Base-by-base conservation (phyloP, 2,113 vertebrate genomes). In the Thermophis baileyi region DNA sequence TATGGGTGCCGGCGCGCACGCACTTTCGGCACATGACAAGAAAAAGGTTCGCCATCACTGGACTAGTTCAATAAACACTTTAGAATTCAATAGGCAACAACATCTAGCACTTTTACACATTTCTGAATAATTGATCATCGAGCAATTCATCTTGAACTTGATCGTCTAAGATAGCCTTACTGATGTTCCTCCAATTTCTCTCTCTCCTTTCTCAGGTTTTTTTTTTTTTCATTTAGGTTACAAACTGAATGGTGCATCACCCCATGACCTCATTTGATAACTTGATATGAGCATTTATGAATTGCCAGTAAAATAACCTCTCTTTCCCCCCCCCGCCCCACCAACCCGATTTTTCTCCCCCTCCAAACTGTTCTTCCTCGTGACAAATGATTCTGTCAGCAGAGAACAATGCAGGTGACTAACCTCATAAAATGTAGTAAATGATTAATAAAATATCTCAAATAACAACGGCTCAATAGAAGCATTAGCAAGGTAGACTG, bases 51-150 rank as follows among this genome's bases (percentile, higher is more conserved):
- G n/a, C n/a, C n/a, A n/a, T n/a, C n/a, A n/a, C n/a, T n/a, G 87
- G 88, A 74, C 81, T 85, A 90, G 93, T 81, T 90, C 94, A 96
- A 94, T 89, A 95, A 95, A 90, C 94, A 91, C 51, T 93, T 96
- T 96, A 93, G 92, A 95, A 97, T 96, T 94, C 96, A 94, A 60
- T 69, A 57, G 94, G 94, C 94, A 97, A 95, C 93, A 94, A 96
- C 92, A 96, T 88, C 90, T 95, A 89, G 95, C 95, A 95, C 97
- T 97, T 91, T 49, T n/a, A 88, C 44, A 46, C 51, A 85, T 93
- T 95, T 96, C 74, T 98, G 95, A 97, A 97, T 98, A 97, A 98
- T 97, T 98, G 95, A 97, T 97, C 93, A 94, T 92, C 93, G 90
- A 94, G 93, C 0, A 54, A 92, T 95, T 96, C 93, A 69, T 92